Evolutionary conservation across 1,140 invertebrate genomes (phyloP), one percentile per base, ranked within the genome.

Genomic region (Drosophila leontia): DNA sequence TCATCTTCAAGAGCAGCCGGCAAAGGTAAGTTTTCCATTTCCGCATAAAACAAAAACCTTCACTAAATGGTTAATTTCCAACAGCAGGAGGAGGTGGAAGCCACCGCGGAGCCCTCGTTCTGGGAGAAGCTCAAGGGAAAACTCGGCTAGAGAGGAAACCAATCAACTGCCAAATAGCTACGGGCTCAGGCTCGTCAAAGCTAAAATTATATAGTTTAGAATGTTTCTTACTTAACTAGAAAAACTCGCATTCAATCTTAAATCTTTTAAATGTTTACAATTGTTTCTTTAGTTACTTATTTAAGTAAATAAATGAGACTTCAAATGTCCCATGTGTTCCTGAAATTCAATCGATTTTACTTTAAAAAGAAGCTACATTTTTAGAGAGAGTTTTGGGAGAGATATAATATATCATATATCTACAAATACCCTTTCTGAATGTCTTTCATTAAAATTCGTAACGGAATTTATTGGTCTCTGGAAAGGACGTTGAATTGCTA

Each of bases 101-200:
- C 75, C n/a, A 68, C 47, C 1, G 37, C 64, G 8, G 75, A 78
- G 41, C 75, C 75, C 12, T 63, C 75, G 5, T 50, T 78, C 17
- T 78, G 75, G 75, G 44, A 78, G 2, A 78, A 78, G 17, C 32
- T 78, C 3, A 80, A 77, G 53, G 60, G 63, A 68, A 77, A 71
- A 37, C 60, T 69, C 58, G 63, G 57, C 48, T 78, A 58, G 39
- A 17, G 19, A 23, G n/a, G 26, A 64, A 85, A 62, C 39, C 48
- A 62, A 65, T 44, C 48, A 68, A 68, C 59, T 68, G 63, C 65
- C 68, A 65, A 50, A 50, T 29, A 42, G 6, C 34, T 15, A 67
- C 23, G 35, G 26, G 44, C 29, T 58, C n/a, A 13, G 6, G n/a
- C 50, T 34, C n/a, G n/a, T 15, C 13, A 37, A 7, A 37, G 51